Evolutionary conservation across 2,113 vertebrate species (phyloP), one percentile per base, ranked within the genome.

Genomic region (Sigmodon hispidus): DNA sequence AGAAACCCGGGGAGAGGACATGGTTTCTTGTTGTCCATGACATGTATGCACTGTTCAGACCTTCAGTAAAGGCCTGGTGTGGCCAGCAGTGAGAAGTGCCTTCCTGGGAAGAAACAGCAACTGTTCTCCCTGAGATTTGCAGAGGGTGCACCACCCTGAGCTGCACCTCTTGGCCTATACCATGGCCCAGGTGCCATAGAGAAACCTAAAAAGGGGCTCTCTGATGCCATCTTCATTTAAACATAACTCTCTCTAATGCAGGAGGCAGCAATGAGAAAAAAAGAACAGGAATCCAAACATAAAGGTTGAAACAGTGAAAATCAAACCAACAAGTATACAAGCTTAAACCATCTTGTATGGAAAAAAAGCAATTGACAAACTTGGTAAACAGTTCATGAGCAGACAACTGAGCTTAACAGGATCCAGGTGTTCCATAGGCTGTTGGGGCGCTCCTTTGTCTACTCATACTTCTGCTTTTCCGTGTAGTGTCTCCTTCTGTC

Each of bases 41-140:
- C 50, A 55, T 7, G 50, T n/a, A 10, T n/a, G 19, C 21, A 55
- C 77, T 55, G 77, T 22, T 80, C 24, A 52, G 76, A 79, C 76
- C 70, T 77, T 29, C 45, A 40, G 34, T 2, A 72, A 17, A 52
- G 10, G 0, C n/a, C n/a, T 2, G 0, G 2, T 4, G 1, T 24
- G 52, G 22, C 70, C 15, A 1, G 36, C 15, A 45, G 89, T 4
- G 0, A 1, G 29, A 67, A 31, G 5, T 9, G 50, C 52, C 77
- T 67, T 69, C 79, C 50, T 21, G 7, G n/a, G 11, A 57, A 80
- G 50, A 52, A 34, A 7, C 0, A 3, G 19, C 31, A 29, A 21
- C 22, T 5, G 15, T 63, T 34, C 21, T 40, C n/a, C 24, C 40
- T 0, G 13, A 61, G 13, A 34, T 1, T 1, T 13, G 34, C 9